Conservation (phyloP, 2,797 vertebrate species). For the Propithecus perrieri region DNA sequence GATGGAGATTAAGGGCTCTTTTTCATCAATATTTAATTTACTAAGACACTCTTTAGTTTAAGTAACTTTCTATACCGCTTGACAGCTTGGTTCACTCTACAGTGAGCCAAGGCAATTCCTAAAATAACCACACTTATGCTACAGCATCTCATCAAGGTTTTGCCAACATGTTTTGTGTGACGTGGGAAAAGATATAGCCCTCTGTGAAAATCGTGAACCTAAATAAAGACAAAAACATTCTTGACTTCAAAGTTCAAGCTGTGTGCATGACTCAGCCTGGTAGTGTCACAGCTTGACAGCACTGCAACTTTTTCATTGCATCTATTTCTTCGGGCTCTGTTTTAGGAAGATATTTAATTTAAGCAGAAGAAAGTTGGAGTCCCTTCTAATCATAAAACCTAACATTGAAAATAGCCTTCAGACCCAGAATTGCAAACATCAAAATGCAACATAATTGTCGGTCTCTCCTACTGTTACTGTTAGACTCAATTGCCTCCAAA, state of each 20-base stretch:
- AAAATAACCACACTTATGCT: conserved; percentile 58
- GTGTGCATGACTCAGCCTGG: conserved; percentile 4
- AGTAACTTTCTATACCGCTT: conserved; percentile 73
- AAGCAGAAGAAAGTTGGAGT: background rate
- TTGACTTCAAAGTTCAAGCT: conserved; percentile 51
- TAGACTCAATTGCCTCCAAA: background rate
- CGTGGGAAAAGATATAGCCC: background rate
- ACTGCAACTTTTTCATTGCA: background rate
- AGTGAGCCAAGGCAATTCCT: conserved; percentile 29
- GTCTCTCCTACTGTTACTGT: background rate
- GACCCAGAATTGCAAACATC: background rate
- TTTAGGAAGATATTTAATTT: conserved; percentile 35
- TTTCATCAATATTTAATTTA: conserved; percentile 83
- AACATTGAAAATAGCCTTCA: conserved; percentile 45
- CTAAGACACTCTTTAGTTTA: conserved; percentile 74
- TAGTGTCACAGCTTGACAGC: background rate
- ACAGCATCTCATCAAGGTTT: conserved; percentile 50
- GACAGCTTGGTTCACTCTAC: conserved; percentile 75
- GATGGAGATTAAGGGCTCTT: conserved; percentile 70
- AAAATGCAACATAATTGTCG: background rate
- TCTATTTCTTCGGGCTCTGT: conserved; percentile 6
- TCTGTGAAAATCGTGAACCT: background rate
- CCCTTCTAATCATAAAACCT: background rate
- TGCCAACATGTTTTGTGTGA: conserved; percentile 62
- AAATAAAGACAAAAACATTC: conserved; percentile 40